Percentiles rank a stretch among this genome's conserved stretches.
phyloP scores from a whole-genome alignment of 2,797 vertebrate genomes.

The Fringilla coelebs region DNA sequence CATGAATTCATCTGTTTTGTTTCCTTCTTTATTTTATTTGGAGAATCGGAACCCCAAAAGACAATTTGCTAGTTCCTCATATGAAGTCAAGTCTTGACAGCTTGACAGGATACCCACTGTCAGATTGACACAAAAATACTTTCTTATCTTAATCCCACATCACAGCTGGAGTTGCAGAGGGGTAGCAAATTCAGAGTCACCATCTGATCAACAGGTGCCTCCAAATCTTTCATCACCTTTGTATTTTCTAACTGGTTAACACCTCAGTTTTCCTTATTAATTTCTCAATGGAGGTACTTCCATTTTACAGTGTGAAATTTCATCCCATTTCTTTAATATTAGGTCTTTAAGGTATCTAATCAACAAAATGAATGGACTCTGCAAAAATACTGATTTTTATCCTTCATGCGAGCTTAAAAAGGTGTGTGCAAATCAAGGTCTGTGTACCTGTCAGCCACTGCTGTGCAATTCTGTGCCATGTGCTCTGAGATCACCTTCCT shows the following conservation, averaged over 20 bases:
- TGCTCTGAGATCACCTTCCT: not conserved
- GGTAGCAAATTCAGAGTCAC: not conserved
- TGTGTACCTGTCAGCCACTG: not conserved
- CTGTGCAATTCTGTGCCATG: not conserved
- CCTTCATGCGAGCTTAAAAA: not conserved
- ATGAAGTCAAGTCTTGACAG: not conserved
- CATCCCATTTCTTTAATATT: not conserved
- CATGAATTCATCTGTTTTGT: not conserved
- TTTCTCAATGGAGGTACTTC: not conserved
- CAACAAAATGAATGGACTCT: not conserved
- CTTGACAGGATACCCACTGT: not conserved
- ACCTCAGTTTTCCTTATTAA: not conserved
- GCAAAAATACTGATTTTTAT: not conserved
- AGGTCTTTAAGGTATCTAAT: not conserved
- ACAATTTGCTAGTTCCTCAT: not conserved
- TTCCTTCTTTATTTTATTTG: not conserved
- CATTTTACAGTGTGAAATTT: not conserved
- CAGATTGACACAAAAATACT: not conserved
- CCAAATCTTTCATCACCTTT: not conserved
- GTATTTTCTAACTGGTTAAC: not conserved
- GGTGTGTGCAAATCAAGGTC: not conserved
- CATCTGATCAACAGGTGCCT: accelerated
- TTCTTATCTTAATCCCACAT: not conserved
- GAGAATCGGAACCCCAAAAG: not conserved
- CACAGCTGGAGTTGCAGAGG: not conserved